Base-by-base conservation (phyloP, 2,888 invertebrate genomes). In the Nymphalis polychloros region DNA sequence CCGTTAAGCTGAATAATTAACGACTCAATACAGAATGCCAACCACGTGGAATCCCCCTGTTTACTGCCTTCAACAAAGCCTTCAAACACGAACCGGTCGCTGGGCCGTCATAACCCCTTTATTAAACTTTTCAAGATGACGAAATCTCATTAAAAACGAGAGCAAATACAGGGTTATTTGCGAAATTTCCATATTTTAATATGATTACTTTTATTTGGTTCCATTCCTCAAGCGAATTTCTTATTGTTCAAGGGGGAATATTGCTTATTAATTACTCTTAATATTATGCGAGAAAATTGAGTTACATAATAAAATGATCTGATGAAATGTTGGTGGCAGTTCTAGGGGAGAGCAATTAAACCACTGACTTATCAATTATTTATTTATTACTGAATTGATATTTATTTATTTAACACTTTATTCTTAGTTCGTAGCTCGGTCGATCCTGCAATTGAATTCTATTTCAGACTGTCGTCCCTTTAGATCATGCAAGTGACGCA, bases 111-210 rank as follows among this genome's bases (percentile, higher is more conserved):
- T 27, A 53, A 53, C 27, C 13, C 23, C 16, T 31, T 55, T 31
- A 55, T 55, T 55, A 55, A 55, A 55, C 31, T 55, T 10, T 57
- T 35, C 57, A 31, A 57, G 35, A 57, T 35, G 57, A 57, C 35
- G 57, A n/a, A 57, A 57, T 41, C 57, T 57, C 27, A 41, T 57
- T 57, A 57, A 57, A 57, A 57, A 55, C 53, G 53, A 17, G 27
- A 31, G 27, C 31, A 55, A 31, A 55, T 27, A 27, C 27, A 55
- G 27, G 50, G 20, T 17, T 53, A 53, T 53, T 53, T 53, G 27
- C 27, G 16, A 50, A 50, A 50, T 53, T 53, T 53, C 23, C 23
- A 53, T 53, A 20, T 53, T 53, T 53, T 53, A 53, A 17, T 17
- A 55, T n/a, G 53, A 55, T 55, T 55, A 19, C n/a, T 19, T 23